phyloP scores from a whole-genome alignment of 2,797 vertebrate genomes.

The Lepidocolaptes lacrymiger region DNA sequence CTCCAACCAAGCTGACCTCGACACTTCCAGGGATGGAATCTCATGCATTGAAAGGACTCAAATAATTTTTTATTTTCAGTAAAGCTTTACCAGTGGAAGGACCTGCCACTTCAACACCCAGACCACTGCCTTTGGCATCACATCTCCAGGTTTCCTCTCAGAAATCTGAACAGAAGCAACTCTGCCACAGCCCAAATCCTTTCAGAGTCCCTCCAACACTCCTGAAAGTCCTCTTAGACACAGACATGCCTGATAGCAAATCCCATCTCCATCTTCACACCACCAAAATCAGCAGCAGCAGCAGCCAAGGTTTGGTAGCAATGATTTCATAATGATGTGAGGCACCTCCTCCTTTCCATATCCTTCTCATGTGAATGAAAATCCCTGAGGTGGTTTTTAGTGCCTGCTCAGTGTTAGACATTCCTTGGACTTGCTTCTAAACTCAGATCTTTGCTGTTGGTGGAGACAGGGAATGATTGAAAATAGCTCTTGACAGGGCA shows the following conservation, averaged over 20 bases:
- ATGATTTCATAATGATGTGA: rapidly evolving
- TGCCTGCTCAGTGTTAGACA: too few relatives aligned
- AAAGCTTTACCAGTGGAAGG: not conserved
- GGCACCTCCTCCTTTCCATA: not conserved
- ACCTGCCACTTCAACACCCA: not conserved
- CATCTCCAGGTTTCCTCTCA: not conserved
- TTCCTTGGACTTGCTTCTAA: not conserved
- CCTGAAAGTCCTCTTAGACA: not conserved
- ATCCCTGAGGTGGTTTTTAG: not conserved
- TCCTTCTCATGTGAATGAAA: not conserved
- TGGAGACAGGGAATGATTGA: not conserved
- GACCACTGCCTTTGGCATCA: not conserved
- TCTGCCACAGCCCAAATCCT: not conserved
- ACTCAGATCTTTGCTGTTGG: not conserved
- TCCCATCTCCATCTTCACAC: not conserved
- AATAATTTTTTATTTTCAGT: not conserved
- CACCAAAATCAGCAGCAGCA: not conserved
- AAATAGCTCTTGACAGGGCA: not conserved
- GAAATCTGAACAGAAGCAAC: not conserved
- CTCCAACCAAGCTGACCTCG: not conserved
- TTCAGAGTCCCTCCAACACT: not conserved
- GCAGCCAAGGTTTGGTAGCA: not conserved
- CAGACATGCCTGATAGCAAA: not conserved
- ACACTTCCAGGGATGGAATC: not conserved
- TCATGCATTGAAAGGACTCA: not conserved